phyloP scores from a whole-genome alignment of 2,797 vertebrate species.

The Chlorospingus semifuscus region DNA sequence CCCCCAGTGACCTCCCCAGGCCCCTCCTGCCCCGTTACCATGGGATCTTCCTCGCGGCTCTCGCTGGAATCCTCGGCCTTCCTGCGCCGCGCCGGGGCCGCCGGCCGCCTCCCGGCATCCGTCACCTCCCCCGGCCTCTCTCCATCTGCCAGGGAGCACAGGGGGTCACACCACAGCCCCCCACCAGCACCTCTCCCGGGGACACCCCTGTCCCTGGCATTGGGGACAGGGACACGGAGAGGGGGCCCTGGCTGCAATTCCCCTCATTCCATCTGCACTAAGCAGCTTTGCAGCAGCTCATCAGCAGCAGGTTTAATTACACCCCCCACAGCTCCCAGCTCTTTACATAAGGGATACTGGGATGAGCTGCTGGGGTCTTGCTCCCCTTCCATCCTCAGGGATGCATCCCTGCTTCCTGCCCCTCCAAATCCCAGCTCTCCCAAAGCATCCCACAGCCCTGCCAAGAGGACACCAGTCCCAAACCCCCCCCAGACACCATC shows the following conservation, averaged over 20 bases:
- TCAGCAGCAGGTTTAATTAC: conserved; percentile 18
- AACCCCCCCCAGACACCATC: fast-evolving
- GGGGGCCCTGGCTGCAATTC: background rate
- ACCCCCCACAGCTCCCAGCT: fast-evolving
- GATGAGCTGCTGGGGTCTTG: background rate
- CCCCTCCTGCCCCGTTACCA: conserved; percentile 68
- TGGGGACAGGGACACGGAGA: background rate
- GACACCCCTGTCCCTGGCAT: fast-evolving
- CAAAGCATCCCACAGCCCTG: fast-evolving
- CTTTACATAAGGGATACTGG: background rate
- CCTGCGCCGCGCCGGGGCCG: conserved; percentile 61
- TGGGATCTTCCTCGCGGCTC: conserved; percentile 87
- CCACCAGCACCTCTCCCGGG: background rate
- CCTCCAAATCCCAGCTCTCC: background rate
- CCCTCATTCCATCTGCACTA: background rate
- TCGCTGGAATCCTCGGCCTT: conserved; percentile 86
- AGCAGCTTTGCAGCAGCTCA: conserved; percentile 13
- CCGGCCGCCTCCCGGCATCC: conserved; percentile 77
- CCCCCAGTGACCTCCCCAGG: fast-evolving
- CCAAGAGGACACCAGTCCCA: background rate
- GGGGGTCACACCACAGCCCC: background rate
- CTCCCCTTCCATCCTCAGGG: background rate
- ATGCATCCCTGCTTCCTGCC: background rate
- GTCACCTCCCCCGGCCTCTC: conserved; percentile 86
- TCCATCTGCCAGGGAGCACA: conserved; percentile 76